These are phyloP conservation scores for Amiota mariae DNA, from an alignment of 2,888 invertebrate species.

Conservation along the genomic window DNA sequence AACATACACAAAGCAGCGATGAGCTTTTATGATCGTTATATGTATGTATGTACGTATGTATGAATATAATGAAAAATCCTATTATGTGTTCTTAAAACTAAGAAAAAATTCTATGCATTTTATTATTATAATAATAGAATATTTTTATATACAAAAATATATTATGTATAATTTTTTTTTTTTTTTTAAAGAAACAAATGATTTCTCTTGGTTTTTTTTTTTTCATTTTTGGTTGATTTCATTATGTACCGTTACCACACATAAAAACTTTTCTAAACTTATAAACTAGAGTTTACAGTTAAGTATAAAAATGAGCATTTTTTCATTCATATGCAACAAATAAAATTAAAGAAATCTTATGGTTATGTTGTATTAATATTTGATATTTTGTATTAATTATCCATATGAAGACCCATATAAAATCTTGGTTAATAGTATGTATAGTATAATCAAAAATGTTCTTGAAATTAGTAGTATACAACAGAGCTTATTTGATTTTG, in stretches of 20 bases:
- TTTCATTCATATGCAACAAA: background rate
- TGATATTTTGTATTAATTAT: constrained; percentile 43
- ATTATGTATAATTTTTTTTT: background rate
- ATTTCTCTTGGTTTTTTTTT: background rate
- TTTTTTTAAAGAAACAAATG: background rate
- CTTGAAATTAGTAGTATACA: constrained; percentile 68
- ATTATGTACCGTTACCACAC: constrained; percentile 40
- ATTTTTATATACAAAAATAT: background rate
- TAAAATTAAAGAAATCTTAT: background rate
- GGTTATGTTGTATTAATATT: constrained; percentile 13
- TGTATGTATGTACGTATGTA: background rate
- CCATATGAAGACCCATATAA: constrained; percentile 62
- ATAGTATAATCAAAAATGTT: constrained; percentile 39
- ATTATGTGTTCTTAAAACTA: constrained; percentile 39
- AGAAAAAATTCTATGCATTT: background rate
- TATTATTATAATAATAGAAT: constrained; percentile 16
- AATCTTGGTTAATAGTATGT: constrained; percentile 56
- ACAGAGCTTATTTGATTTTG: constrained; percentile 49
- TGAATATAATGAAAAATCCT: constrained; percentile 29
- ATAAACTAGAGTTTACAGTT: constrained; percentile 17
- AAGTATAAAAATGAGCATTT: constrained; percentile 16
- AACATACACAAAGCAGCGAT: constrained; percentile 65
- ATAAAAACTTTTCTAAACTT: constrained; percentile 31
- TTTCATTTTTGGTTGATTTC: background rate
- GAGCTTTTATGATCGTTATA: constrained; percentile 42